phyloP scores from a whole-genome alignment of 2,888 invertebrate genomes.

The Amaurobius ferox region DNA sequence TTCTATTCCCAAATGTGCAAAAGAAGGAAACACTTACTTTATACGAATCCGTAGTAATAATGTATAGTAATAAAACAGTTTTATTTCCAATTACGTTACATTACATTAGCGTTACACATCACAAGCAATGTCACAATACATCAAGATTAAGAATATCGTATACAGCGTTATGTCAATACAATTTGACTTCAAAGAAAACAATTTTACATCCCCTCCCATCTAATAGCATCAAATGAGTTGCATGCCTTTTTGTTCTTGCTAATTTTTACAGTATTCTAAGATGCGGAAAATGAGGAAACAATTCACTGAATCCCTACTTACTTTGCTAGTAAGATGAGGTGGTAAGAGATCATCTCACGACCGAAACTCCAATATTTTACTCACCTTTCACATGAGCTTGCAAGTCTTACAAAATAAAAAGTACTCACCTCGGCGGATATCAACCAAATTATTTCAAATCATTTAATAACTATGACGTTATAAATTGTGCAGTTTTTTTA shows the following conservation, averaged over 20 bases:
- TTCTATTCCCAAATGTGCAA: neutral
- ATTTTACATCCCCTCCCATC: slow-evolving; percentile 32
- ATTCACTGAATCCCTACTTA: slow-evolving; percentile 51
- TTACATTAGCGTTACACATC: slow-evolving; percentile 70
- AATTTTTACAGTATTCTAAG: slow-evolving; percentile 48
- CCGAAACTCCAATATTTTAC: slow-evolving; percentile 18
- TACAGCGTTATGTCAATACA: slow-evolving; percentile 63
- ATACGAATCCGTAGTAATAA: neutral
- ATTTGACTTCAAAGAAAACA: slow-evolving; percentile 54
- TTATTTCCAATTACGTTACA: slow-evolving; percentile 70
- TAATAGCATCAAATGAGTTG: slow-evolving; percentile 43
- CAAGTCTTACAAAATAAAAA: slow-evolving; percentile 20
- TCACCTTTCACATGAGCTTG: slow-evolving; percentile 29
- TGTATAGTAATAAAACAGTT: slow-evolving; percentile 69
- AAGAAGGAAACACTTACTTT: neutral
- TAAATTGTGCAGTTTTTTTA: too few species aligned
- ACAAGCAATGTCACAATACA: slow-evolving; percentile 71
- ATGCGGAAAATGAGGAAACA: slow-evolving; percentile 48
- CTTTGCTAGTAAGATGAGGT: slow-evolving; percentile 47
- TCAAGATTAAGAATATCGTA: slow-evolving; percentile 70
- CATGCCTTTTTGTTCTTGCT: slow-evolving; percentile 22
- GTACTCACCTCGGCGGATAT: slow-evolving; percentile 60
- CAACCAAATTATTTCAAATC: slow-evolving; percentile 6
- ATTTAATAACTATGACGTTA: slow-evolving; percentile 23
- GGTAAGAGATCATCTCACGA: slow-evolving; percentile 20